A percentile compares a stretch with the other conserved stretches of the same genome.
phyloP scores from a whole-genome alignment of 2,797 vertebrate genomes.

The Poecile montanus region DNA sequence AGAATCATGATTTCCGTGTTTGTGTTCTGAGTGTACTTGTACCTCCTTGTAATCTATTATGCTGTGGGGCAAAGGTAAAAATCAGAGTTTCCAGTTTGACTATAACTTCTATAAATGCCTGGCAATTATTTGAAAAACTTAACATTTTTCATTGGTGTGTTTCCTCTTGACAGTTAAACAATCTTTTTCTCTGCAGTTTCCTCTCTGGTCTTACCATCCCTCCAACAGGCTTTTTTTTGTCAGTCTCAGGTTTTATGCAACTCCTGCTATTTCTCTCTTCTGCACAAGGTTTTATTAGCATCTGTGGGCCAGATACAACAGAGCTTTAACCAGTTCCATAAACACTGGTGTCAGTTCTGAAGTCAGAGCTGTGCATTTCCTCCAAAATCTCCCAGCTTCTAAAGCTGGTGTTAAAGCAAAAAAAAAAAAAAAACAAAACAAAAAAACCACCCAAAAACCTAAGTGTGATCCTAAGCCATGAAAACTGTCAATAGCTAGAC shows the following conservation, averaged over 20 bases:
- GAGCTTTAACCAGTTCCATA: neutral
- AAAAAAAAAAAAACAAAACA: neutral
- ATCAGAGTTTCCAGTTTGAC: slow-evolving; percentile 9
- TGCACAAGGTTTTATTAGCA: neutral
- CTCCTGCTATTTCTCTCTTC: neutral
- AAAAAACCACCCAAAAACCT: neutral
- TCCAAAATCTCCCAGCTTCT: neutral
- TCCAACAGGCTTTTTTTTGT: neutral
- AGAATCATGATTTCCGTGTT: slow-evolving; percentile 54
- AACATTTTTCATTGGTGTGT: neutral
- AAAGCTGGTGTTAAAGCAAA: neutral
- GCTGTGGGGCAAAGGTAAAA: slow-evolving; percentile 3
- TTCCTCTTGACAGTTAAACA: slow-evolving; percentile 3
- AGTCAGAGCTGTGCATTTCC: neutral
- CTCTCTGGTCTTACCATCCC: neutral
- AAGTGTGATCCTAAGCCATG: neutral
- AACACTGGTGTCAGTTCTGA: neutral
- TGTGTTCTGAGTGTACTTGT: slow-evolving; percentile 20
- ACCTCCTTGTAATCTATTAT: slow-evolving; percentile 20
- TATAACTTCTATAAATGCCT: slow-evolving; percentile 11
- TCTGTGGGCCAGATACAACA: neutral
- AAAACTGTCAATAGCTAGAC: neutral
- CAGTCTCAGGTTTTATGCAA: neutral
- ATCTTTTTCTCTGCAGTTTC: neutral
- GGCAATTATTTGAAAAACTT: slow-evolving; percentile 55